These are phyloP conservation scores for Parazoanthus darwini DNA, from an alignment of 92 coral and sea anemone genomes.

Conservation along the genomic window DNA sequence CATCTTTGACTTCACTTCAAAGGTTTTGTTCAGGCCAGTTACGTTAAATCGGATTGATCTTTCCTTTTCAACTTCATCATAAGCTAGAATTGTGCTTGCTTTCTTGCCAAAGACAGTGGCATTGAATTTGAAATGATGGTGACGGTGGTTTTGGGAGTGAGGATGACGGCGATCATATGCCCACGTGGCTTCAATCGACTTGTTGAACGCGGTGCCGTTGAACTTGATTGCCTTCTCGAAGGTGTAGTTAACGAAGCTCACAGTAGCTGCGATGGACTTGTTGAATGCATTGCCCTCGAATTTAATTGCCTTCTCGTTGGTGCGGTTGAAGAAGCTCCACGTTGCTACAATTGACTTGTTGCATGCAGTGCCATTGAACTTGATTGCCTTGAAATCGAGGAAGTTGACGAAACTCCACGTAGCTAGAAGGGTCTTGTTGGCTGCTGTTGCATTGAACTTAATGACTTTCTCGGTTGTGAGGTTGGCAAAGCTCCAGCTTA, in stretches of 20 bases:
- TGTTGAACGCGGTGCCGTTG: conserved; percentile 43
- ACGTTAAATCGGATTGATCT: conserved; percentile 43
- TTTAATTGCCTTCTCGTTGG: conserved; percentile 66
- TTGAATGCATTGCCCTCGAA: conserved; percentile 67
- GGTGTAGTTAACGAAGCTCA: conserved; percentile 44
- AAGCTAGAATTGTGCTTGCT: conserved; percentile 34
- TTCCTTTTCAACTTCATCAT: conserved; percentile 13
- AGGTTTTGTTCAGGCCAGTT: conserved; percentile 58
- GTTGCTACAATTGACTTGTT: conserved; percentile 69
- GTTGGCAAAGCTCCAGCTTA: conserved; percentile 68
- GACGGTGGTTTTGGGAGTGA: conserved; percentile 15
- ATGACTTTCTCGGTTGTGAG: conserved; percentile 57
- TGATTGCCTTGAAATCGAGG: conserved; percentile 69
- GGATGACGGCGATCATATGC: conserved; percentile 16
- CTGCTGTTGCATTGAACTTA: conserved; percentile 60
- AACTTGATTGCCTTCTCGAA: conserved; percentile 52
- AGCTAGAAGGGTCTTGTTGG: conserved; percentile 65
- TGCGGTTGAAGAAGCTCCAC: conserved; percentile 58
- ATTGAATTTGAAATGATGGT: conserved; percentile 42
- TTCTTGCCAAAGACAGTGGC: conserved; percentile 47
- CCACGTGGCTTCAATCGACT: conserved; percentile 54
- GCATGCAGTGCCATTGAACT: conserved; percentile 65
- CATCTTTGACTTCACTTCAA: conserved; percentile 62
- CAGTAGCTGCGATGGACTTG: conserved; percentile 46
- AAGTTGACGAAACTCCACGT: conserved; percentile 53